Base-by-base conservation (phyloP, 2,113 vertebrate genomes). In the Mohoua ochrocephala region DNA sequence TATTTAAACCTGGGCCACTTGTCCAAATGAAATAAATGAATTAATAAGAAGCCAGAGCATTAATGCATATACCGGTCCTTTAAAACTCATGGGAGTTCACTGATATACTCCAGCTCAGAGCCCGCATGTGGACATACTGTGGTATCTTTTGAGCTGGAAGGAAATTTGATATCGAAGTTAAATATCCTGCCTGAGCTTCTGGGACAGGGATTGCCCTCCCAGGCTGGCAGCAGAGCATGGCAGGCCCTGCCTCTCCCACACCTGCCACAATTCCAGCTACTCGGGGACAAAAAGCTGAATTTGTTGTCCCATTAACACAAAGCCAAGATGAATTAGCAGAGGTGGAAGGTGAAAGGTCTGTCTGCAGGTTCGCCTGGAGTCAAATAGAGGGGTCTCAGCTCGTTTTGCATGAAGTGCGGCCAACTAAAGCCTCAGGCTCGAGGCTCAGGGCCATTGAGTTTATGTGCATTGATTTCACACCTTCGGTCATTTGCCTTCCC, bases 391-490 rank as follows among this genome's bases (percentile, higher is more conserved):
- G 53, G 9, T 83, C 63, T 86, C 41, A 18, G 86, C 71, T 92
- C 45, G 0, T 81, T 70, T 31, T 78, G 47, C 33, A 21, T 27
- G 26, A 78, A 75, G 52, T 1, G 1, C 74, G 87, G 88, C 57
- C 45, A 78, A 26, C 21, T 9, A 9, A 39, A 95, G 73, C 33
- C 56, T 74, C 88, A 90, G 96, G 82, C 83, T 31, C 5, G 15
- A 71, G 56, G 88, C 60, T 84, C 13, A 33, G 1, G 2, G 85
- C 91, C 52, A 8, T 28, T 74, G 78, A 86, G 64, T 92, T 96
- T 77, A 27, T 65, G 64, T 87, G 9, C 31, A 84, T 84, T 69
- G 84, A 92, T 96, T 94, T 92, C 87, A 74, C 91, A 91, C 89
- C 87, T 92, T 31, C 57, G 5, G 50, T 80, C 84, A 52, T 75